Evolutionary conservation across 37 sponge, comb jelly and placozoan genomes (phyloP).

Genomic region (Aplysina aerophoba): DNA sequence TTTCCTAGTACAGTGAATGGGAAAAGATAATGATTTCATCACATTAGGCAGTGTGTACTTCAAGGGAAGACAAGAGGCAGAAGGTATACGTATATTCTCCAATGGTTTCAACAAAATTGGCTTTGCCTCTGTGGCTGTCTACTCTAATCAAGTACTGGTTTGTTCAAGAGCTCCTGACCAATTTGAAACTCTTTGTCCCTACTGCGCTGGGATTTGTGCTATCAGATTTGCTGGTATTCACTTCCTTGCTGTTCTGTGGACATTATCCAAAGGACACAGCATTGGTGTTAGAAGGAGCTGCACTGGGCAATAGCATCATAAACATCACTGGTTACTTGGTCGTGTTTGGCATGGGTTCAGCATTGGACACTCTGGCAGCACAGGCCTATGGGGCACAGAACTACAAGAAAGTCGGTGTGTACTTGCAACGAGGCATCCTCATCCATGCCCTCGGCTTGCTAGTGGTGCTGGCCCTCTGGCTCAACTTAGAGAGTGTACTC

Average conservation of each 20-base stretch:
- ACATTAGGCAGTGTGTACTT: too few relatives aligned
- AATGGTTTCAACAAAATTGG: too few relatives aligned
- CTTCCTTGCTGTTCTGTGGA: conserved; percentile 19
- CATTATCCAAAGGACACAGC: conserved; percentile 3
- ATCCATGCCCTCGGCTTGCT: conserved; percentile 37
- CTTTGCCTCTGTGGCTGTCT: too few relatives aligned
- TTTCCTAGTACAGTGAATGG: too few relatives aligned
- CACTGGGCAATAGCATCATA: not conserved
- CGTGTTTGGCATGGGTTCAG: not conserved
- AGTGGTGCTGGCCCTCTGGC: conserved; percentile 44
- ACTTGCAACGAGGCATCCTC: conserved; percentile 66
- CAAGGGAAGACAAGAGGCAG: too few relatives aligned
- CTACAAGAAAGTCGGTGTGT: conserved; percentile 65
- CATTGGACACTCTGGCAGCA: conserved; percentile 31
- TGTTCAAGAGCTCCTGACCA: not conserved
- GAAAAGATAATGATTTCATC: too few relatives aligned
- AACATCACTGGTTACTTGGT: conserved; percentile 18
- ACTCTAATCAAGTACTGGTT: not conserved
- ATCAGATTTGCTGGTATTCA: conserved; percentile 29
- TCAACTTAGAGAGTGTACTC: conserved; percentile 68
- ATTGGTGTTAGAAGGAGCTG: conserved; percentile 4
- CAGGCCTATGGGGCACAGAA: conserved; percentile 71
- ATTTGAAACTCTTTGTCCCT: not conserved
- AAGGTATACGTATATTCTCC: too few relatives aligned
- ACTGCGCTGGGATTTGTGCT: conserved; percentile 1